Percentiles rank a stretch among this genome's conserved stretches.
phyloP scores from a whole-genome alignment of 2,797 vertebrate species.

The Oreochromis mossambicus region DNA sequence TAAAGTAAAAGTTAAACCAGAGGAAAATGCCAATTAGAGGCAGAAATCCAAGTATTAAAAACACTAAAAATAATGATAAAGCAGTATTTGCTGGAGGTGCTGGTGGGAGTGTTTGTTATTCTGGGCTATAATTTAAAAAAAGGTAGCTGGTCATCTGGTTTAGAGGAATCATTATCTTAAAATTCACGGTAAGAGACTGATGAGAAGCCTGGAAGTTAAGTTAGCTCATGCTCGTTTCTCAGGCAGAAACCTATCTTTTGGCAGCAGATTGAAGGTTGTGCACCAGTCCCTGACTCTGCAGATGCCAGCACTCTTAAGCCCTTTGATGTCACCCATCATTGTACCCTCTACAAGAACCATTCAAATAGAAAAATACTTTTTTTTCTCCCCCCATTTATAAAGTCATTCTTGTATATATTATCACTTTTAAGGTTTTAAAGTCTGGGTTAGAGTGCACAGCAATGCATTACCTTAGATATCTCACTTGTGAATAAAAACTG shows the following conservation, averaged over 20 bases:
- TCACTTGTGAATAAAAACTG: not conserved
- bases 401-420: not conserved
- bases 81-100: not conserved
- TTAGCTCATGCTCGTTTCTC: not conserved
- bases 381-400: not conserved
- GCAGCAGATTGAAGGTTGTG: not conserved
- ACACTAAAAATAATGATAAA: not conserved
- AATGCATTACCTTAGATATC: not conserved
- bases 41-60: not conserved
- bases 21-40: not conserved
- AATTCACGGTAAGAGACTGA: not conserved
- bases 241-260: not conserved
- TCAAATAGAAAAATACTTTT: not conserved
- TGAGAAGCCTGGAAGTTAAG: not conserved
- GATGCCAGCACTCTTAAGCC: not conserved
- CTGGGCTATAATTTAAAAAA: accelerated
- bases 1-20: not conserved
- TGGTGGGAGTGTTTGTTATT: not conserved
- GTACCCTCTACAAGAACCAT: not conserved
- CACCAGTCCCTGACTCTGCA: not conserved
- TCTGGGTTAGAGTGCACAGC: not conserved
- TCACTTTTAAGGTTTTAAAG: not conserved
- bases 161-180: not conserved
- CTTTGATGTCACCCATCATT: not conserved
- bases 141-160: not conserved